These are phyloP conservation scores for Poeciliopsis prolifica DNA, from an alignment of 2,113 vertebrate genomes.

Conservation along the genomic window DNA sequence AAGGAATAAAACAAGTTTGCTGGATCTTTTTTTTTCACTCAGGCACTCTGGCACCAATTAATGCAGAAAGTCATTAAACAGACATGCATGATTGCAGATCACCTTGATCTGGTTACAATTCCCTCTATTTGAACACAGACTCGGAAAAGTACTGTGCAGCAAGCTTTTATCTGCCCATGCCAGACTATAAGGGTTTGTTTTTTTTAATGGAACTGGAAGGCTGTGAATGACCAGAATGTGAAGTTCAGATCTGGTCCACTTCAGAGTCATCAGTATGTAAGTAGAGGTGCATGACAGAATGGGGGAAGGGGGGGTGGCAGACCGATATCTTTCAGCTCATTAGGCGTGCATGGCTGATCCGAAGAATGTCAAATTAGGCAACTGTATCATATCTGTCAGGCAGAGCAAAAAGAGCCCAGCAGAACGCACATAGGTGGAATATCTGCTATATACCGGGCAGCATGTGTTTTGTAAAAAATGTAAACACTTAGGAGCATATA, in stretches of 20 bases:
- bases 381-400: background rate
- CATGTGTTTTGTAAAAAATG: background rate
- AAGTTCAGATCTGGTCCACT: constrained; percentile 43
- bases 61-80: constrained; percentile 79
- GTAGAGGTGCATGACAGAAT: constrained; percentile 32
- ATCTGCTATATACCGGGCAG: no score
- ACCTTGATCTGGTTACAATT: constrained; percentile 74
- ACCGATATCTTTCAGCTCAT: constrained; percentile 47
- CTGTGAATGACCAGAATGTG: constrained; percentile 58
- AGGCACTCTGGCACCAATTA: constrained; percentile 69
- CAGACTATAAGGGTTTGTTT: constrained; percentile 54
- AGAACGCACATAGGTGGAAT: background rate
- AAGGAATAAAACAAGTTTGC: constrained; percentile 18
- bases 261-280: constrained; percentile 20
- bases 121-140: constrained; percentile 43
- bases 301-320: constrained; percentile 8
- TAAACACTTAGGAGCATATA: background rate
- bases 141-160: constrained; percentile 39
- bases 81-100: constrained; percentile 75
- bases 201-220: constrained; percentile 65
- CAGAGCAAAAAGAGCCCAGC: constrained; percentile 4
- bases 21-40: constrained; percentile 2
- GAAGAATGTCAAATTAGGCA: constrained; percentile 39
- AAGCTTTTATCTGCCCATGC: constrained; percentile 55
- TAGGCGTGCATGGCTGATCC: constrained; percentile 44